These are phyloP conservation scores for Ascaphus truei DNA, from an alignment of 2,113 vertebrate species.

Conservation along the genomic window DNA sequence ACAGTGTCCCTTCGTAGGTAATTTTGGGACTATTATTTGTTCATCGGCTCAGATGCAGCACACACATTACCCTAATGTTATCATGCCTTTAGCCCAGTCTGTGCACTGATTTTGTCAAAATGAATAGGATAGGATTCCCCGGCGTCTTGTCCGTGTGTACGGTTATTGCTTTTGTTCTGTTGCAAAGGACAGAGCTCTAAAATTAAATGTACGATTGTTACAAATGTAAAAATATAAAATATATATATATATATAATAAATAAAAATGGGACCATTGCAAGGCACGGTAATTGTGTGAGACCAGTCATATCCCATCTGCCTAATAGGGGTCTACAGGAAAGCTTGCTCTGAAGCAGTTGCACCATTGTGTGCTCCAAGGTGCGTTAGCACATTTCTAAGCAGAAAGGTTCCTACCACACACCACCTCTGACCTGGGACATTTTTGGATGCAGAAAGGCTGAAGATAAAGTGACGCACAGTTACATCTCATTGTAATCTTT, in stretches of 20 bases:
- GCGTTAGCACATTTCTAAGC: not conserved
- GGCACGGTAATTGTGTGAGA: no score
- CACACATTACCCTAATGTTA: slow-evolving; percentile 21
- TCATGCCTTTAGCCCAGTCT: slow-evolving; percentile 16
- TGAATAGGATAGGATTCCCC: not conserved
- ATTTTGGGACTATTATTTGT: slow-evolving; percentile 11
- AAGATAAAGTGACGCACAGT: not conserved
- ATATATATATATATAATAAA: no score
- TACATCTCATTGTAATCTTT: not conserved
- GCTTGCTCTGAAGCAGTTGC: not conserved
- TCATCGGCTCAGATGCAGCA: slow-evolving; percentile 17
- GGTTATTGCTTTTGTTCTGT: slow-evolving; percentile 3
- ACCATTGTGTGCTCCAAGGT: not conserved
- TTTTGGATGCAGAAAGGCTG: not conserved
- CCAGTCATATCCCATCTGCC: no score
- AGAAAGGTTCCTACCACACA: not conserved
- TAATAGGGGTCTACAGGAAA: slow-evolving; percentile 13
- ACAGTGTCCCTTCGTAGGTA: not conserved
- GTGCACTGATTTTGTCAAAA: slow-evolving; percentile 6
- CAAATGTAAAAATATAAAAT: slow-evolving; percentile 11
- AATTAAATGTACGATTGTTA: slow-evolving; percentile 14
- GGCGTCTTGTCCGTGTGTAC: slow-evolving; percentile 11
- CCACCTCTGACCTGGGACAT: not conserved
- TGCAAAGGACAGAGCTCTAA: no score
- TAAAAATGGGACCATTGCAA: no score